phyloP scores from a whole-genome alignment of 2,113 vertebrate genomes.

The Hyperoodon ampullatus region DNA sequence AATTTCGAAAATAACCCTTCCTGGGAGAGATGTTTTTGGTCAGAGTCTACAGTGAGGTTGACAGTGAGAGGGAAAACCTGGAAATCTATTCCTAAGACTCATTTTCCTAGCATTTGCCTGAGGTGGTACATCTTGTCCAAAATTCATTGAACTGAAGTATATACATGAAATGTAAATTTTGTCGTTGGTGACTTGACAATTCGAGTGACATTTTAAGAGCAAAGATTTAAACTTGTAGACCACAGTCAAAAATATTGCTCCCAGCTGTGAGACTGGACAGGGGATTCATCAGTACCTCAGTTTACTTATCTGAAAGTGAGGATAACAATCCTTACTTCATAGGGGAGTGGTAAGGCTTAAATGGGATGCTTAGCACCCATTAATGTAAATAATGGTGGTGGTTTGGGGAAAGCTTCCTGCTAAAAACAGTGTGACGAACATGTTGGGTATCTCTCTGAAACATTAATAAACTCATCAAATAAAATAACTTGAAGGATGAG shows the following conservation, averaged over 20 bases:
- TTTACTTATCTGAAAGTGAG: background rate
- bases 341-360: background rate
- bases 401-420: background rate
- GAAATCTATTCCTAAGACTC: background rate
- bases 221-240: background rate
- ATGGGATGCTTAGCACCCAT: background rate
- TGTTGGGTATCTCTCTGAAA: background rate
- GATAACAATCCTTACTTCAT: background rate
- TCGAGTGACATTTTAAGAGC: background rate
- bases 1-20: background rate
- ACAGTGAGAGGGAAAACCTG: background rate
- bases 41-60: background rate
- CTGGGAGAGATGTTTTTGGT: background rate
- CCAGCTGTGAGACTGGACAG: background rate
- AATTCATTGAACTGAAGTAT: background rate
- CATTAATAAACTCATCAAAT: background rate
- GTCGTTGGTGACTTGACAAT: background rate
- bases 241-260: background rate
- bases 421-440: background rate
- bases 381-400: background rate
- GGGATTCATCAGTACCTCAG: background rate
- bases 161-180: background rate
- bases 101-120: background rate
- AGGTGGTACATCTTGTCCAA: background rate
- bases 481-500: background rate